These are phyloP conservation scores for Leptura quadrifasciata DNA, from an alignment of 2,888 invertebrate species.

Conservation along the genomic window DNA sequence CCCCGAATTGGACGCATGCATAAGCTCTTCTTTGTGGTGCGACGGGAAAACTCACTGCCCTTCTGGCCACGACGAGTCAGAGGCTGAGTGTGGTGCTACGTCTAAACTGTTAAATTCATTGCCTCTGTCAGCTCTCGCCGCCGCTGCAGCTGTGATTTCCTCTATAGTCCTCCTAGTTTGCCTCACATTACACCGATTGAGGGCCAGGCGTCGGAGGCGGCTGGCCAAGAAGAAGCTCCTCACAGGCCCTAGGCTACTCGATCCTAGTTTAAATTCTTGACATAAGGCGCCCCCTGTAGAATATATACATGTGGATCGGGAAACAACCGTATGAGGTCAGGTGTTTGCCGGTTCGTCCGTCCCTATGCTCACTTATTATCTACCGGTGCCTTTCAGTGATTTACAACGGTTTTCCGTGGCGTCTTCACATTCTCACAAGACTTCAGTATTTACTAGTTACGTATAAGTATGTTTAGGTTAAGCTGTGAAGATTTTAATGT, in stretches of 20 bases:
- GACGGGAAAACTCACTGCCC: conserved; percentile 82
- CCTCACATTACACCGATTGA: conserved; percentile 77
- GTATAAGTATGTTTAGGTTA: conserved; percentile 13
- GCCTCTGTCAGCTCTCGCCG: conserved; percentile 78
- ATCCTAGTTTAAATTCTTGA: conserved; percentile 86
- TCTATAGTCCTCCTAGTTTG: conserved; percentile 78
- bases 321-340: conserved; percentile 89
- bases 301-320: conserved; percentile 94
- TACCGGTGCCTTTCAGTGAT: conserved; percentile 73
- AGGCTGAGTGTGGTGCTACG: conserved; percentile 79
- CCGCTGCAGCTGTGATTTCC: conserved; percentile 77
- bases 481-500: neutral
- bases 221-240: conserved; percentile 75
- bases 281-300: conserved; percentile 94
- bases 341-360: conserved; percentile 69
- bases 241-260: conserved; percentile 79
- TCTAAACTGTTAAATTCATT: conserved; percentile 75
- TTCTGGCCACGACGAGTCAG: conserved; percentile 83
- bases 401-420: conserved; percentile 51
- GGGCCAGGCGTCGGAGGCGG: conserved; percentile 75
- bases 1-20: conserved; percentile 86
- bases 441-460: conserved; percentile 17
- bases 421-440: conserved; percentile 26
- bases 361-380: conserved; percentile 72
- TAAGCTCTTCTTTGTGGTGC: conserved; percentile 84